phyloP scores from a whole-genome alignment of 1,140 invertebrate genomes.

The Drosophila willistoni region DNA sequence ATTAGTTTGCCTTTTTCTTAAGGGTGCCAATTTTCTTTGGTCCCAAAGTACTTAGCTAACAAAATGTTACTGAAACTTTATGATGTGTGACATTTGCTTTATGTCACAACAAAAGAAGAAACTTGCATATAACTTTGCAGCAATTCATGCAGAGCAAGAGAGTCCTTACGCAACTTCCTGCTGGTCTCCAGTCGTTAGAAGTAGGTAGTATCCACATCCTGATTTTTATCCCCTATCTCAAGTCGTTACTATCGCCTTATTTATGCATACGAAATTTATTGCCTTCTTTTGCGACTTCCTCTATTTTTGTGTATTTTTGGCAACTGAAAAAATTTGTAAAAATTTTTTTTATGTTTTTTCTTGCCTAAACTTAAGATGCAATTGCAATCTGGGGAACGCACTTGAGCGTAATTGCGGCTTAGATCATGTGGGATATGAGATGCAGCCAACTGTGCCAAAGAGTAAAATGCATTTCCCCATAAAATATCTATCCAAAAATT shows the following conservation, averaged over 20 bases:
- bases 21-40: constrained; percentile 30
- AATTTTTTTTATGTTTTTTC: background rate
- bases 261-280: constrained; percentile 75
- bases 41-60: constrained; percentile 18
- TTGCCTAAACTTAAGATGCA: constrained; percentile 51
- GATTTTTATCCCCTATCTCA: constrained; percentile 25
- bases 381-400: constrained; percentile 75
- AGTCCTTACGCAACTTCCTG: constrained; percentile 66
- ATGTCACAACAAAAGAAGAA: constrained; percentile 24
- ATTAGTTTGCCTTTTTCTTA: constrained; percentile 35
- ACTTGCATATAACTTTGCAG: constrained; percentile 2
- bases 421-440: constrained; percentile 27
- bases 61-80: constrained; percentile 52
- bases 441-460: constrained; percentile 43
- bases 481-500: constrained; percentile 74
- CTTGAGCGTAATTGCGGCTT: constrained; percentile 73
- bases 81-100: constrained; percentile 61
- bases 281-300: constrained; percentile 65
- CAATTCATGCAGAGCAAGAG: constrained; percentile 8
- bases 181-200: constrained; percentile 40
- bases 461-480: constrained; percentile 53
- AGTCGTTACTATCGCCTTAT: constrained; percentile 60
- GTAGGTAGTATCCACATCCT: constrained; percentile 57
- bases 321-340: constrained; percentile 51
- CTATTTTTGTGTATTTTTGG: constrained; percentile 74